Percentiles rank a stretch among this genome's conserved stretches.
These are phyloP conservation scores for Zaprionus lachaisei DNA, from an alignment of 1,140 invertebrate species.

Conservation along the genomic window DNA sequence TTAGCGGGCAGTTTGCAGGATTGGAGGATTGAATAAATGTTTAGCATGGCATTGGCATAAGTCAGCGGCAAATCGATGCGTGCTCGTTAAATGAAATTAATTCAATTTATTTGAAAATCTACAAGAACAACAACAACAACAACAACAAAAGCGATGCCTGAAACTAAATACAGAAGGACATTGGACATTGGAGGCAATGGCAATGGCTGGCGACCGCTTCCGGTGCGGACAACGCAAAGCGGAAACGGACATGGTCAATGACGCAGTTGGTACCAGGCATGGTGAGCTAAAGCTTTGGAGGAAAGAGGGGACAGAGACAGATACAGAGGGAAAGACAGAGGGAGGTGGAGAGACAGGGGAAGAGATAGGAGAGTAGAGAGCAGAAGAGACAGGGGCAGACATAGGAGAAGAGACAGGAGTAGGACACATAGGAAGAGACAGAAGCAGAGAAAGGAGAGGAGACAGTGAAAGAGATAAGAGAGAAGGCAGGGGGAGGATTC, in stretches of 20 bases:
- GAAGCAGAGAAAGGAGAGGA: too few species aligned
- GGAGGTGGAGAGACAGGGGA: background rate
- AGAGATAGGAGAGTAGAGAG: background rate
- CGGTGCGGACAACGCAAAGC: conserved; percentile 43
- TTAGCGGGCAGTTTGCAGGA: conserved; percentile 27
- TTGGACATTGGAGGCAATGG: conserved; percentile 5
- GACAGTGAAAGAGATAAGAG: background rate
- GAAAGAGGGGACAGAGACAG: background rate
- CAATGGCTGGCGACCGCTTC: conserved; percentile 54
- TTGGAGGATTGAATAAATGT: conserved; percentile 34
- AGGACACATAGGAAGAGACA: too few species aligned
- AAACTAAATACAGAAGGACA: conserved; percentile 8
- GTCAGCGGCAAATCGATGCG: conserved; percentile 62
- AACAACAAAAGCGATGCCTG: background rate
- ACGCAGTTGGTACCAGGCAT: conserved; percentile 26
- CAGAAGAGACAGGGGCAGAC: too few species aligned
- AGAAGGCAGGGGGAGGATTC: background rate
- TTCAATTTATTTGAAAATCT: conserved; percentile 79
- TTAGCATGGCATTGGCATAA: conserved; percentile 60
- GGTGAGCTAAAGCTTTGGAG: background rate
- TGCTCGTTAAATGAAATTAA: conserved; percentile 72
- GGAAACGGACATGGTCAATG: conserved; percentile 73
- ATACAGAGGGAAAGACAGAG: too few species aligned
- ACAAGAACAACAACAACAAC: conserved; percentile 23
- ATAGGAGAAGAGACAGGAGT: background rate